Conservation (phyloP, 2,797 vertebrate species). For the Delichon dasypus region DNA sequence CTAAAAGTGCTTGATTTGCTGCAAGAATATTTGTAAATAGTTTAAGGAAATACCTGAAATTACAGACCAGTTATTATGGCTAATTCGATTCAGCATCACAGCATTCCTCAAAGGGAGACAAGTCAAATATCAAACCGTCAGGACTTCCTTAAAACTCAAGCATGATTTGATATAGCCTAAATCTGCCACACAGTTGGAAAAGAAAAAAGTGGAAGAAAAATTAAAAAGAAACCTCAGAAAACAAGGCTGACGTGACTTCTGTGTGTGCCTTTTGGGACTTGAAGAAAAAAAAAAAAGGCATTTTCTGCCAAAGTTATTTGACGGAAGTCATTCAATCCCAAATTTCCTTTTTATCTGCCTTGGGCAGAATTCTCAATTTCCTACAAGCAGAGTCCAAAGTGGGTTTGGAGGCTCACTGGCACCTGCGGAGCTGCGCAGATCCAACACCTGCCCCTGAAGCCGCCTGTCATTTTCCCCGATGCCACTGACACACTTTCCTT, state of each 20-base stretch:
- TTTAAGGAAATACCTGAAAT: constrained; percentile 28
- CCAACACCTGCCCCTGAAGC: neutral
- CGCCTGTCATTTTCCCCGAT: neutral
- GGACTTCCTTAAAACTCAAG: neutral
- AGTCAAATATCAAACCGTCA: neutral
- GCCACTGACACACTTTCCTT: neutral
- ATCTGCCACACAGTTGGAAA: neutral
- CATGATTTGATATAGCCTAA: neutral
- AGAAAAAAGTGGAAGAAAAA: neutral
- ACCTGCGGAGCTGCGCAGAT: neutral
- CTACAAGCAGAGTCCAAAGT: neutral
- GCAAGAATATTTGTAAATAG: neutral
- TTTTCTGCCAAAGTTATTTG: constrained; percentile 9
- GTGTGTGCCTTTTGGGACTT: neutral
- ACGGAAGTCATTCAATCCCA: neutral
- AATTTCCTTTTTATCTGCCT: neutral
- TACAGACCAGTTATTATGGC: neutral
- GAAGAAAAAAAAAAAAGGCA: neutral
- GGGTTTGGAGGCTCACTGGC: neutral
- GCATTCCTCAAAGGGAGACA: neutral
- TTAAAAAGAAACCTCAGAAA: neutral
- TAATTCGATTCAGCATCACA: neutral
- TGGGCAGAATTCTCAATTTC: constrained; percentile 14
- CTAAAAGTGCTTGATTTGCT: neutral
- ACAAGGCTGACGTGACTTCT: neutral